phyloP scores from a whole-genome alignment of 37 sponge, comb jelly and placozoan genomes.

The Mnemiopsis leidyi region DNA sequence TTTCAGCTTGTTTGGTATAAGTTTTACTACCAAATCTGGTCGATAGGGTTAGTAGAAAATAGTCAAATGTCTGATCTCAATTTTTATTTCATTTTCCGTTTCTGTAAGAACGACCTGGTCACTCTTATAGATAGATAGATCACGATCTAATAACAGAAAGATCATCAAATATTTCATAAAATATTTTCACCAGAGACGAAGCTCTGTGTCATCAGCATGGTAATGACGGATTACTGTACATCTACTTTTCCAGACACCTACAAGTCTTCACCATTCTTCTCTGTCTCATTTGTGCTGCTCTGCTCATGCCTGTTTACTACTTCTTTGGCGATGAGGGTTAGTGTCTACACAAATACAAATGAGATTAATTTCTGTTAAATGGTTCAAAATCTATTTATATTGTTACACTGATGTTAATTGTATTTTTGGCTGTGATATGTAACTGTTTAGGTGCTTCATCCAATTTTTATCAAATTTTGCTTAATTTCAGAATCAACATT shows the following conservation, averaged over 20 bases:
- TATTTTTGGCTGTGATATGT: too few relatives aligned
- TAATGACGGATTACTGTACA: neutral
- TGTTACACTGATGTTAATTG: too few relatives aligned
- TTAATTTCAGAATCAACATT: neutral
- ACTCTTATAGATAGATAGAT: too few relatives aligned
- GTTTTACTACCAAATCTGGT: neutral
- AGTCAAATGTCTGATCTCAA: too few relatives aligned
- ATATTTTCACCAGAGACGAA: neutral
- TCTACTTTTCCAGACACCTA: neutral
- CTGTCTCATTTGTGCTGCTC: neutral
- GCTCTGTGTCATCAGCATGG: neutral
- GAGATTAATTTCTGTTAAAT: too few relatives aligned
- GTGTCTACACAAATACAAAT: too few relatives aligned
- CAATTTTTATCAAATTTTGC: too few relatives aligned
- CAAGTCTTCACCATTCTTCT: neutral
- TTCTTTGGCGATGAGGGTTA: conserved; percentile 4
- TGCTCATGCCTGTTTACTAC: neutral
- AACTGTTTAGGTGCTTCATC: too few relatives aligned
- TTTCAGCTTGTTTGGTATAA: conserved; percentile 23
- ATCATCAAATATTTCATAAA: neutral
- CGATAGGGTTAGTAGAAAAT: neutral
- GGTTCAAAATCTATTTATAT: too few relatives aligned
- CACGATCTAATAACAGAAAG: too few relatives aligned
- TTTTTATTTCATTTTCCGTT: too few relatives aligned
- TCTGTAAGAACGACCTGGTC: too few relatives aligned